These are phyloP conservation scores for Sparidentex hasta DNA, from an alignment of 2,797 vertebrate species.

Conservation along the genomic window DNA sequence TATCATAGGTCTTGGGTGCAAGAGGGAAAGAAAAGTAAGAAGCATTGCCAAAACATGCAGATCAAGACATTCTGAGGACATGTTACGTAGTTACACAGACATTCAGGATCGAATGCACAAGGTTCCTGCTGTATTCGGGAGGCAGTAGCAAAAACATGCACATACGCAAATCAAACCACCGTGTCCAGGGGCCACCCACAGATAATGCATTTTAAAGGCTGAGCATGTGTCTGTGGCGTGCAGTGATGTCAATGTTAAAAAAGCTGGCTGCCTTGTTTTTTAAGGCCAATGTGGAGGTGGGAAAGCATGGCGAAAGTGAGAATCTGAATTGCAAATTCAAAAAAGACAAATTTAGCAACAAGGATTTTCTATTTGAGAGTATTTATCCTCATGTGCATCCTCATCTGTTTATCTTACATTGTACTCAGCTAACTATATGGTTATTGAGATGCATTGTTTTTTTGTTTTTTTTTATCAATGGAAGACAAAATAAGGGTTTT, in stretches of 20 bases:
- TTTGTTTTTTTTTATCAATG: constrained; percentile 52
- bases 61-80: constrained; percentile 79
- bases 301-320: constrained; percentile 27
- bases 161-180: constrained; percentile 75
- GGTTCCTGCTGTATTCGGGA: constrained; percentile 62
- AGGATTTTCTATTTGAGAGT: constrained; percentile 22
- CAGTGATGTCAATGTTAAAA: constrained; percentile 47
- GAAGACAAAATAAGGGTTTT: constrained; percentile 75
- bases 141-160: constrained; percentile 82
- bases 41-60: constrained; percentile 85
- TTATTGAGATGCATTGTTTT: constrained; percentile 45
- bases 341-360: constrained; percentile 48
- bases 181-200: constrained; percentile 49
- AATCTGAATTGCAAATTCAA: constrained; percentile 44
- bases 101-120: constrained; percentile 71
- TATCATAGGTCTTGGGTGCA: constrained; percentile 64
- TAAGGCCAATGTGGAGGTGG: constrained; percentile 49
- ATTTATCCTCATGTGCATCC: constrained; percentile 39
- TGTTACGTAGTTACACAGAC: constrained; percentile 73
- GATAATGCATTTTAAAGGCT: constrained; percentile 58
- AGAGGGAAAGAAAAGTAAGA: constrained; percentile 68
- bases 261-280: constrained; percentile 62
- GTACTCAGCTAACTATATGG: constrained; percentile 43
- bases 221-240: constrained; percentile 62
- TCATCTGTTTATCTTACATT: constrained; percentile 59